phyloP scores from a whole-genome alignment of 1,140 invertebrate species.

The Penaeus indicus region DNA sequence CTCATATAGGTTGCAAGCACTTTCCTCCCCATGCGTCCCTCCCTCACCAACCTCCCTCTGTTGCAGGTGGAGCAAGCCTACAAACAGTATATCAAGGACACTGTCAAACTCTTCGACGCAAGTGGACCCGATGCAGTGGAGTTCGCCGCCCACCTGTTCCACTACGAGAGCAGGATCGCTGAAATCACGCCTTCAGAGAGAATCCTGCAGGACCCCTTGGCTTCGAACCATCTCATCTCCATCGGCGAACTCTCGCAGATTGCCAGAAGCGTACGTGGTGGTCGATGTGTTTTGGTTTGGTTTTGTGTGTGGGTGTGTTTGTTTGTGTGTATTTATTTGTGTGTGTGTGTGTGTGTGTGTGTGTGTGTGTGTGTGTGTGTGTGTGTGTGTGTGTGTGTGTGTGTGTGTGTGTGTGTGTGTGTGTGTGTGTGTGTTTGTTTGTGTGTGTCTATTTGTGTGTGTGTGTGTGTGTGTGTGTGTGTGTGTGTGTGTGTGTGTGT shows the following conservation, averaged over 20 bases:
- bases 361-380: too few species aligned
- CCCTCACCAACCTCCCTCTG: background rate
- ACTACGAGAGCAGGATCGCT: slow-evolving; percentile 76
- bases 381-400: too few species aligned
- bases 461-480: too few species aligned
- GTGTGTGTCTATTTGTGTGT: too few species aligned
- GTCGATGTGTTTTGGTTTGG: background rate
- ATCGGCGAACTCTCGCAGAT: slow-evolving; percentile 71
- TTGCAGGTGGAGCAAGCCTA: slow-evolving; percentile 73
- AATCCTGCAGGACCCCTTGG: slow-evolving; percentile 70
- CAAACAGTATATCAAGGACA: slow-evolving; percentile 75
- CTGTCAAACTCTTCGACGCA: slow-evolving; percentile 73
- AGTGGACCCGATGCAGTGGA: slow-evolving; percentile 71
- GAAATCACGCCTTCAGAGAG: slow-evolving; percentile 72
- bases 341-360: too few species aligned
- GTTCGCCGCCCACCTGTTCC: slow-evolving; percentile 76
- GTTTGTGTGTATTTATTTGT: too few species aligned
- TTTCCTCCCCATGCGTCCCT: too few species aligned
- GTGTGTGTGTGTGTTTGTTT: too few species aligned
- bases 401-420: too few species aligned
- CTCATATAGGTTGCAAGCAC: too few species aligned
- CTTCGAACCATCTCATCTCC: slow-evolving; percentile 69
- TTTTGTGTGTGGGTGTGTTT: background rate
- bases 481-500: too few species aligned
- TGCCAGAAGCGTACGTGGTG: slow-evolving; percentile 71